Conservation (phyloP, 2,888 invertebrate genomes). For the Macrophya annulata region DNA sequence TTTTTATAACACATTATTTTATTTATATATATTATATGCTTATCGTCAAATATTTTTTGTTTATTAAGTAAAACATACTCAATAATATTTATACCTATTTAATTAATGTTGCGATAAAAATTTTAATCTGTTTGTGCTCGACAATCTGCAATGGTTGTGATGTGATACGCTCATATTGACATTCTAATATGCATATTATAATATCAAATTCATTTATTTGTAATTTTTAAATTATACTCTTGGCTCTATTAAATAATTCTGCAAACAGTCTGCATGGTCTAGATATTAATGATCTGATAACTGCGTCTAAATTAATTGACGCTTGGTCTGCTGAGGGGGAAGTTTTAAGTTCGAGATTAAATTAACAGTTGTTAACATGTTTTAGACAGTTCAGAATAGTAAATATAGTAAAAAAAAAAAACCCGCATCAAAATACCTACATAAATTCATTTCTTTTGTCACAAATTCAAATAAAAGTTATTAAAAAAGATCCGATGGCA, state of each 20-base stretch:
- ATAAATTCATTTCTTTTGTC: not conserved
- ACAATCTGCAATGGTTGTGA: not conserved
- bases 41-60: not conserved
- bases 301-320: slow-evolving; percentile 2
- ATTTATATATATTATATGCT: slow-evolving; percentile 28
- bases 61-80: slow-evolving; percentile 12
- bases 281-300: not conserved
- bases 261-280: not conserved
- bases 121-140: slow-evolving; percentile 40
- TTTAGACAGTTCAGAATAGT: not conserved
- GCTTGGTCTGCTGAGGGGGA: not conserved
- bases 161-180: not conserved
- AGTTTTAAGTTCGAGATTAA: not conserved
- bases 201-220: not conserved
- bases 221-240: slow-evolving; percentile 20
- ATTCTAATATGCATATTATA: not conserved
- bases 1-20: slow-evolving; percentile 30
- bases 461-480: not conserved
- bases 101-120: slow-evolving; percentile 26
- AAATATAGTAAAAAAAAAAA: not conserved
- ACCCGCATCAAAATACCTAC: not conserved
- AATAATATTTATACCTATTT: slow-evolving; percentile 17
- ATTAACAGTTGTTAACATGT: not conserved
- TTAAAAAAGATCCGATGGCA: not conserved
- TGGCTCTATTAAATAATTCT: not conserved